Base-by-base conservation (phyloP, 2,888 invertebrate genomes). In the Orthosia gracilis region DNA sequence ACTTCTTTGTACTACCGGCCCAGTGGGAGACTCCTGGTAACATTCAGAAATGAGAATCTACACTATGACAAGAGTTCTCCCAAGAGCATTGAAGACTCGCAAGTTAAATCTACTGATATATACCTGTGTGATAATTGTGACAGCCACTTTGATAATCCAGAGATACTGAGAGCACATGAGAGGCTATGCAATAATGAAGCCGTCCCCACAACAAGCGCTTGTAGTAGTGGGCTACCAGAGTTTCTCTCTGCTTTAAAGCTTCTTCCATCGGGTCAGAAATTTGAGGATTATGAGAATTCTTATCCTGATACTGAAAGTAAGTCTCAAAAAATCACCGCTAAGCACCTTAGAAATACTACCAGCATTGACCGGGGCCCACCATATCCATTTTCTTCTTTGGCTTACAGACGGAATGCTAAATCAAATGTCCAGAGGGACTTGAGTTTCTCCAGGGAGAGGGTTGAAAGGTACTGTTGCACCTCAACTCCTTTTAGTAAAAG, bases 41-140 rank as follows among this genome's bases (percentile, higher is more conserved):
- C 98, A 80, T 98, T 98, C 93, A 97, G 98, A 65, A 98, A 98
- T 94, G 98, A 98, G 90, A 98, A 98, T 89, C 96, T 98, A 94
- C 97, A 97, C 90, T 94, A 97, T 91, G 95, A 95, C 79, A 88
- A 89, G 68, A 88, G 86, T 57, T 78, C 71, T 62, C 63, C 73
- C 57, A 85, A 71, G 66, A 76, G 45, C 58, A 69, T 77, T 58
- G 83, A 95, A 52, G 95, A 97, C 82, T 94, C 95, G 78, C 96
- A 97, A 91, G 94, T 97, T 57, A 97, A 97, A 88, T 96, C 97
- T 78, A 94, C 97, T 80, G 98, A 98, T 89, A 98, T 98, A 87
- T 98, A 98, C 92, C 94, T 98, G 65, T 98, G 98, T 93, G 98
- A 98, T 89, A 97, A 97, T 89, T 98, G 98, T 92, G 98, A 98